Base-by-base conservation (phyloP, 2,113 vertebrate genomes). In the Phasianus colchicus region DNA sequence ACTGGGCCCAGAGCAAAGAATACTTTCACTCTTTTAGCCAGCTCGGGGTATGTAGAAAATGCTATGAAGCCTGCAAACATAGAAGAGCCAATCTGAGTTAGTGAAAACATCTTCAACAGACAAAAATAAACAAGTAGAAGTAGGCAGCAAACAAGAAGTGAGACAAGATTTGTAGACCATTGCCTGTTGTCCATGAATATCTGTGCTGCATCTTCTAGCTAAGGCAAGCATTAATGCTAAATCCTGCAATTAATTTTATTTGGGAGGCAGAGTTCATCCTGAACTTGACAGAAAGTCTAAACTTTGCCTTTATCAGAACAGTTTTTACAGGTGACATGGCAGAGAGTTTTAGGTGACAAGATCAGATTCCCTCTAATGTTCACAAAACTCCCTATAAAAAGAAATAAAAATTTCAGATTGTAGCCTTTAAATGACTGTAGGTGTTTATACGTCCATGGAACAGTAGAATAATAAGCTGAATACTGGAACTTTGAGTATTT, bases 1-100 rank as follows among this genome's bases (percentile, higher is more conserved):
- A 99, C 98, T 15, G 99, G 99, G 13, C 98, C 98, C 96, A 99
- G 93, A 70, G 97, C 99, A 34, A 98, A 96, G 96, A 99, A 99
- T 84, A 98, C 87, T 96, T 98, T 99, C 92, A 99, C 98, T 96
- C 98, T 98, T 90, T 98, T 97, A 83, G 99, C 99, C 86, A 99
- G 95, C 32, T 99, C 98, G 13, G 99, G 99, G 90, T 99, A 98
- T 10, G 96, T 98, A 69, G 99, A 99, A 97, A 99, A 99, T 19
- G 99, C 98, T 92, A 99, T 97, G 95, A 99, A 99, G 57, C 95
- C 99, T 99, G 96, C 19, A 82, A 96, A 86, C 30, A 83, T 6
- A 93, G 63, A 96, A 96, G 24, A 89, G 50, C 85, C 3, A 87
- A 9, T 10, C 82, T 40, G 92, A 66, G 45, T 81, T 91, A 81